Evolutionary conservation across 2,797 vertebrate genomes (phyloP), one percentile per base, ranked within the genome.

Genomic region (Sebastes vulpes): DNA sequence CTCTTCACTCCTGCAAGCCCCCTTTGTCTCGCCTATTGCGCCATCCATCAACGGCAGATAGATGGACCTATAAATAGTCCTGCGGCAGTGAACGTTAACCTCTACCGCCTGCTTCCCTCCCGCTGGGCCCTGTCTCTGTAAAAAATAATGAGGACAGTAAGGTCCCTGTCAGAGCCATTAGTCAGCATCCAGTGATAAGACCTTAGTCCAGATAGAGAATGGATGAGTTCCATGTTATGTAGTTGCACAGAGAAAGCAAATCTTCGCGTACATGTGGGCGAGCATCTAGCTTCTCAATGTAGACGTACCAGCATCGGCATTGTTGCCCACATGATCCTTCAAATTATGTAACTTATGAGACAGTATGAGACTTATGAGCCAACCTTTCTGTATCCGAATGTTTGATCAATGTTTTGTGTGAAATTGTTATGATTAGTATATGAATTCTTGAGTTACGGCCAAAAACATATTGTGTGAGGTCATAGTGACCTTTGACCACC

Each of bases 41-140:
- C 71, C 78, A 91, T 92, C 88, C 73, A 83, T 91, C 85, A 89
- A 68, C 54, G 42, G 77, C 5, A 85, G 83, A 85, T 65, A 87
- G 84, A 90, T 54, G 31, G 77, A 54, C 66, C 94, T 96, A 95
- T 90, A 95, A 95, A 95, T 96, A 96, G 93, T 75, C 69, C 90
- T 89, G 92, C 90, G 28, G 90, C 88, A 84, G 84, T 69, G 85
- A 86, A 83, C 70, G 65, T 89, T 92, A 79, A 90, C 91, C 87
- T 93, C 87, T 92, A 82, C 88, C 28, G 23, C 78, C 80, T 87
- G 79, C 79, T 56, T 76, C 75, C 72, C 78, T 87, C 88, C 82
- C 84, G 74, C 81, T 61, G 80, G 78, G 69, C 59, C 83, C 78
- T 63, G 76, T 82, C 86, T 86, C 78, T 83, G 74, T 83, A 83